Evolutionary conservation across 1,140 invertebrate genomes (phyloP).

Genomic region (Anastrepha ludens): DNA sequence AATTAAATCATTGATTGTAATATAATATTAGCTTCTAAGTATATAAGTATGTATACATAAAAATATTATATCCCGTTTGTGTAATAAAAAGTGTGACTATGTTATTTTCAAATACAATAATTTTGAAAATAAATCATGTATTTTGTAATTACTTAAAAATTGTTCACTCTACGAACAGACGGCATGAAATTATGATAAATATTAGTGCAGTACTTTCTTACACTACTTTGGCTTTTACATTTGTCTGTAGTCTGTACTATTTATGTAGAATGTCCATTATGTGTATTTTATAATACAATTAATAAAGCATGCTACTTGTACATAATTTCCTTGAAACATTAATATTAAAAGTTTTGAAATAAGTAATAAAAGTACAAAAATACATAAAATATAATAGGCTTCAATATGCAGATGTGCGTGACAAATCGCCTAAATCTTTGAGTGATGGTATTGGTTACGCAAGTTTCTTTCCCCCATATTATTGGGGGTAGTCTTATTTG

Average conservation of each 20-base stretch:
- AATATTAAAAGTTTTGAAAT: not conserved
- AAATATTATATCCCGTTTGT: slow-evolving; percentile 47
- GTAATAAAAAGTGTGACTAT: slow-evolving; percentile 42
- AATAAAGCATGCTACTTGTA: slow-evolving; percentile 48
- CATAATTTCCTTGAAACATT: not conserved
- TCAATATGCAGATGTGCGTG: no score
- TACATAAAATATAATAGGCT: no score
- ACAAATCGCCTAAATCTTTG: no score
- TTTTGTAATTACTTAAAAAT: not conserved
- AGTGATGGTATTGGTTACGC: no score
- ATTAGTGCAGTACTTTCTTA: not conserved
- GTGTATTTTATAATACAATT: slow-evolving; percentile 36
- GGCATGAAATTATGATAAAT: slow-evolving; percentile 9
- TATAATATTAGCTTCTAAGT: slow-evolving; percentile 10
- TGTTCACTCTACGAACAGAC: not conserved
- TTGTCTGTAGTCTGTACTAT: slow-evolving; percentile 16
- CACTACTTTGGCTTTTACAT: not conserved
- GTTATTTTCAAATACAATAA: slow-evolving; percentile 35
- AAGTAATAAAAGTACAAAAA: no score
- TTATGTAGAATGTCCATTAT: slow-evolving; percentile 45
- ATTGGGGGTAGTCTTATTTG: no score
- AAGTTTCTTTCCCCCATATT: no score
- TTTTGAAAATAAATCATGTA: slow-evolving; percentile 36
- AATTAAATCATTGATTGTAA: slow-evolving; percentile 25
- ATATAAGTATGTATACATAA: slow-evolving; percentile 24